A percentile compares a stretch with the other conserved stretches of the same genome.
These are phyloP conservation scores for Electrophaes corylata DNA, from an alignment of 2,888 invertebrate species.

Conservation along the genomic window DNA sequence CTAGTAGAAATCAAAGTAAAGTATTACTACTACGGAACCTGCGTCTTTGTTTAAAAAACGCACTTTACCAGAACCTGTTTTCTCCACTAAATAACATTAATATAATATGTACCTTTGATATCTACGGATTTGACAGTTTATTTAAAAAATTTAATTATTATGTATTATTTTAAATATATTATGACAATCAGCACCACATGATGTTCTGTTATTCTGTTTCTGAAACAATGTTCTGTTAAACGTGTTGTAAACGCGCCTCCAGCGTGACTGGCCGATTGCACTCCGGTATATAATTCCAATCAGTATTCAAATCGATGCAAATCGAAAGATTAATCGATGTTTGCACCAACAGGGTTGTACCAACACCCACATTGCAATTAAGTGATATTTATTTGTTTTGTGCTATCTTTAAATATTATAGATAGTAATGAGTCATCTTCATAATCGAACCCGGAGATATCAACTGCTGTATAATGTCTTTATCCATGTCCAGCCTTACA, in stretches of 20 bases:
- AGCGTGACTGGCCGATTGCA: slow-evolving; percentile 60
- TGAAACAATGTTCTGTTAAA: slow-evolving; percentile 1
- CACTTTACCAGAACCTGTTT: no score
- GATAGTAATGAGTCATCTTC: slow-evolving; percentile 10
- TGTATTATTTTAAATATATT: no score
- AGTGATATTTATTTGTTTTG: slow-evolving; percentile 48
- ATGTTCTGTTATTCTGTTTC: not conserved
- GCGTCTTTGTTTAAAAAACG: no score
- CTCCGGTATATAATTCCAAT: slow-evolving; percentile 67
- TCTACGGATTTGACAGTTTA: no score
- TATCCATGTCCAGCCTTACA: no score
- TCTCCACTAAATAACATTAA: no score
- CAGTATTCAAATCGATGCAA: slow-evolving; percentile 78
- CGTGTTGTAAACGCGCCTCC: slow-evolving; percentile 54
- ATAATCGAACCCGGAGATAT: not conserved
- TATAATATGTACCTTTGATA: no score
- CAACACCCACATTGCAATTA: slow-evolving; percentile 55
- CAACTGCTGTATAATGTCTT: not conserved
- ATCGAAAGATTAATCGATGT: slow-evolving; percentile 75
- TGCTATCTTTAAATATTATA: slow-evolving; percentile 10
- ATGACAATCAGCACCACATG: no score
- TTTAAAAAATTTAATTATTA: no score
- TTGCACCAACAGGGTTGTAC: slow-evolving; percentile 56
- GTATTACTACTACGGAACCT: no score
- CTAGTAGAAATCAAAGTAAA: no score